Evolutionary conservation across 2,113 vertebrate species (phyloP), one percentile per base, ranked within the genome.

Genomic region (Rallus limicola): DNA sequence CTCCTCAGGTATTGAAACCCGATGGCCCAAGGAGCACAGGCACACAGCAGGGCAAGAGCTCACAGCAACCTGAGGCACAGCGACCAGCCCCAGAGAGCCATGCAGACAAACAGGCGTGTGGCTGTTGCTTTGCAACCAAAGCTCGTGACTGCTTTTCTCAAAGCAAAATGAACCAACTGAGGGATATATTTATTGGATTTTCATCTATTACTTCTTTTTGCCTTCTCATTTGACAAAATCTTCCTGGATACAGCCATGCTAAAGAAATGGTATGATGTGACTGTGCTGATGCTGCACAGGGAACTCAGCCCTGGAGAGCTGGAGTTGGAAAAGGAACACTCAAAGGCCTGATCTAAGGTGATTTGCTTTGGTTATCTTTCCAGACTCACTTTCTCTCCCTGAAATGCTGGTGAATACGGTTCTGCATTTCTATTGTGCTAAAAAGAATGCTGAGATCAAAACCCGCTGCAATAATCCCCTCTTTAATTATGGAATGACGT

Each of bases 61-160:
- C 31, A 4, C 18, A 5, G 67, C 44, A 25, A 21, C 17, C 48
- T 34, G 60, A 28, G 48, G 11, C 2, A 8, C n/a, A 9, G 38
- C 0, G 23, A 16, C 59, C 11, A 7, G 3, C 17, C 40, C 6
- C 31, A 4, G 15, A 3, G 34, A 12, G 13, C 7, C 33, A 28
- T 10, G 59, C 25, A 1, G 36, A 5, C 26, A 9, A 31, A 33
- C 8, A 2, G 0, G 3, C 4, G 1, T 5, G 4, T 44, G 63
- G 46, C 75, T 79, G 36, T 16, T 52, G 59, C 76, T 69, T 46
- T 81, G 50, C 17, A 1, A 8, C 46, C 36, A 33, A 13, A 64
- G 38, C 46, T 75, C 2, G 1, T 59, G 33, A 24, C 56, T 18
- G 62, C 6, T 34, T 60, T 75, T 36, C 58, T 55, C 28, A 33